Evolutionary conservation across 2,797 vertebrate species (phyloP), one percentile per base, ranked within the genome.

Genomic region (Muraenolepis orangiensis): DNA sequence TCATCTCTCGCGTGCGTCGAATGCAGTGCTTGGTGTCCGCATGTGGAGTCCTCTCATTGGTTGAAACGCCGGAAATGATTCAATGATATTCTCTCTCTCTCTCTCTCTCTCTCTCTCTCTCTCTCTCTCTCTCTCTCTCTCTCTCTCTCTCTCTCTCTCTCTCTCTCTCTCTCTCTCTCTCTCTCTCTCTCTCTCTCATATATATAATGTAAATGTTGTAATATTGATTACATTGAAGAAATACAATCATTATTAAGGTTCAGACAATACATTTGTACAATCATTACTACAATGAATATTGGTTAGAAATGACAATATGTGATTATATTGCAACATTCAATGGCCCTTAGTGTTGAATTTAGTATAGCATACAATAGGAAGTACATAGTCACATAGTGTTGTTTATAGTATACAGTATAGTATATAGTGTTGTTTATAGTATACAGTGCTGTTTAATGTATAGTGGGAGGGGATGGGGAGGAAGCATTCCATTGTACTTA

Each of bases 21-120:
- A 87, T 86, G 92, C 92, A 86, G 88, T 42, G 89, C 87, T 89
- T 88, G 18, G 85, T 91, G 91, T 90, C 93, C 93, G 92, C 96
- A 97, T 97, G 97, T 98, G 96, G 97, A 98, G 95, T 88, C 90
- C 81, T 88, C 92, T 95, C 86, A 98, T 98, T 97, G 97, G 97
- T 86, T 85, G 82, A 34, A 83, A 77, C 10, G 83, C 89, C 92
- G 93, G 93, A 94, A 34, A 34, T 34, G 32, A 34, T 3, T 34
- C 3, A 34, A 4, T 3, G 3, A 34, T 34, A 34, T 4, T 34
- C 8, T 18, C 42, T 46, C 42, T 46, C 42, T 42, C 40, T 42
- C 40, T 42, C 40, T 46, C 40, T 46, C 40, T 46, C 40, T 51
- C 34, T 36, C 34, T 36, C 34, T 36, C 42, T 51, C 42, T 51